Base-by-base conservation (phyloP, 2,113 vertebrate genomes). In the Mus spicilegus region DNA sequence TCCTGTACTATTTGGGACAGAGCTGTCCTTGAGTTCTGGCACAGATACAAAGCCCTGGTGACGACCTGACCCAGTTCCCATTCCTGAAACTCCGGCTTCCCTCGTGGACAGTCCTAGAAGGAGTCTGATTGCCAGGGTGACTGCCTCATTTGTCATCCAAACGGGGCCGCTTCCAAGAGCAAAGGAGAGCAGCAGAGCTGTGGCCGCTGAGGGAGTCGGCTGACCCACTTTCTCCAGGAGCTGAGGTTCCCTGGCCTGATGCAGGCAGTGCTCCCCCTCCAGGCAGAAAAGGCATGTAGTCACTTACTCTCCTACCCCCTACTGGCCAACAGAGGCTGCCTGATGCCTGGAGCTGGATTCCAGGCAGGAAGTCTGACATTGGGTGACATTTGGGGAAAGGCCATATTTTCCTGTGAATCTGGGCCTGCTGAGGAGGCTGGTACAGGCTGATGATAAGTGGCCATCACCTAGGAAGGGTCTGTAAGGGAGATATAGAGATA, bases 61-160 rank as follows among this genome's bases (percentile, higher is more conserved):
- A 24, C 0, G 4, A 14, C 58, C 87, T 97, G 97, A 89, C 96
- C 97, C 65, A 70, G 9, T 97, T 96, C 89, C 22, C 2, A 7
- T 93, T 85, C 95, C 95, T 77, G 65, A 91, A 91, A 91, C 42
- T 26, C 95, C 33, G 0, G 92, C 87, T 65, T 5, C 36, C 1
- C 89, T 85, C 8, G 5, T 5, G 76, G 89, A 46, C 1, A 26
- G 87, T 97, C 96, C 97, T 96, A 87, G 96, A 97, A 97, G 87
- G 96, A 78, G 87, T 82, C 87, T 42, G 19, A 42, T 4, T 63
- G 85, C 85, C 76, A 20, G 73, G 73, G 56, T 46, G 89, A 87
- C 84, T 1, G 42, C 1, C 12, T 89, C 84, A 2, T 93, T 87
- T 51, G 3, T 96, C 93, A 75, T 67, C 84, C 36, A 36, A 90